phyloP scores from a whole-genome alignment of 1,140 invertebrate species.

The Maconellicoccus hirsutus region DNA sequence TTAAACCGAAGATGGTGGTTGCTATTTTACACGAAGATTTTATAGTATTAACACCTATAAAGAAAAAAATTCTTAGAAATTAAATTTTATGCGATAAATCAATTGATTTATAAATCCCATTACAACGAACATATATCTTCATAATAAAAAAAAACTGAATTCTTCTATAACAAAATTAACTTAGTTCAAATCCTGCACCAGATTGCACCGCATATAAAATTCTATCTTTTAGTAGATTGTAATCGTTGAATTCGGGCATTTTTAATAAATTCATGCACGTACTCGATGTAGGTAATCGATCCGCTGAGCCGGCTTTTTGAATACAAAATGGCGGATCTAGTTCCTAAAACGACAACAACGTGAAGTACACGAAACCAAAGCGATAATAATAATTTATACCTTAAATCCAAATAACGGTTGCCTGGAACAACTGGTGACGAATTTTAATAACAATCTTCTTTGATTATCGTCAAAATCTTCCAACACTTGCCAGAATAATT shows the following conservation, averaged over 20 bases:
- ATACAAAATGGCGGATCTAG: conserved; percentile 89
- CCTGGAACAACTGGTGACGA: conserved; percentile 92
- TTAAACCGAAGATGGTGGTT: no score
- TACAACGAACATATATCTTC: no score
- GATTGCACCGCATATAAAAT: conserved; percentile 88
- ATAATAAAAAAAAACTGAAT: no score
- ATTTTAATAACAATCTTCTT: conserved; percentile 78
- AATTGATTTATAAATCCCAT: no score
- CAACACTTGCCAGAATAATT: conserved; percentile 75
- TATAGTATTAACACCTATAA: no score
- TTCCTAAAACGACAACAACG: conserved; percentile 48
- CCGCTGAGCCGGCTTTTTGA: conserved; percentile 78
- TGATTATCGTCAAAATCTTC: conserved; percentile 71
- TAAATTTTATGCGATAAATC: no score
- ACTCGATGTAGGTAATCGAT: conserved; percentile 84
- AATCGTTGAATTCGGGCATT: conserved; percentile 76
- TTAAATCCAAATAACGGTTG: conserved; percentile 96
- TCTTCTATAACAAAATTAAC: conserved; percentile 47
- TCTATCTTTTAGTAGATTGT: conserved; percentile 66
- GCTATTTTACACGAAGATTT: no score
- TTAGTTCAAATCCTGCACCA: conserved; percentile 90
- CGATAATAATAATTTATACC: conserved; percentile 35
- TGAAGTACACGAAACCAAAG: neutral
- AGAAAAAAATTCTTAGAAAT: no score
- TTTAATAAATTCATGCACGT: conserved; percentile 98